Percentiles rank a stretch among this genome's conserved stretches.
phyloP scores from a whole-genome alignment of 2,113 vertebrate species.

The Channa maculata region DNA sequence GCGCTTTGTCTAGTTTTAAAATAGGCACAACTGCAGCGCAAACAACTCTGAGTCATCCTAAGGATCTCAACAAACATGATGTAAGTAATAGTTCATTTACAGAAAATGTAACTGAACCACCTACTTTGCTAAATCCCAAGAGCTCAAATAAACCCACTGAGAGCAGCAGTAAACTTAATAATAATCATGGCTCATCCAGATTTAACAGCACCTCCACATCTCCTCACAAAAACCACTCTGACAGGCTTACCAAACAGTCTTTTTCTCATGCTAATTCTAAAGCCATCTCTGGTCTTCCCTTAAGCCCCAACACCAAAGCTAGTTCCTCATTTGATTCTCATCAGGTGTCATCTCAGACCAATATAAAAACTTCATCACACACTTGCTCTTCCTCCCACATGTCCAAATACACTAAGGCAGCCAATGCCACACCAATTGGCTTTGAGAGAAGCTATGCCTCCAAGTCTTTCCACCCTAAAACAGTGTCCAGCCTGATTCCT shows the following conservation, averaged over 20 bases:
- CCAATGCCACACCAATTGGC: slow-evolving; percentile 45
- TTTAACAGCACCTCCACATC: slow-evolving; percentile 15
- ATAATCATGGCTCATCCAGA: slow-evolving; percentile 28
- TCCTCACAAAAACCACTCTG: slow-evolving; percentile 37
- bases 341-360: slow-evolving; percentile 20
- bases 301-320: slow-evolving; percentile 24
- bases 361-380: neutral
- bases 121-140: slow-evolving; percentile 37
- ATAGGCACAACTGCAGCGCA: slow-evolving; percentile 46
- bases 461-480: slow-evolving; percentile 49
- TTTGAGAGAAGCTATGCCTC: slow-evolving; percentile 65
- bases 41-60: slow-evolving; percentile 29
- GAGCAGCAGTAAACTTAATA: slow-evolving; percentile 42
- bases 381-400: slow-evolving; percentile 19
- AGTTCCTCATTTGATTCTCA: slow-evolving; percentile 16
- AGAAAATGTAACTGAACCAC: slow-evolving; percentile 9
- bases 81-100: slow-evolving; percentile 31
- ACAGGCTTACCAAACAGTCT: slow-evolving; percentile 29
- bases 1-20: slow-evolving; percentile 45
- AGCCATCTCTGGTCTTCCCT: slow-evolving; percentile 7
- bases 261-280: slow-evolving; percentile 27
- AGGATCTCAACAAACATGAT: slow-evolving; percentile 34
- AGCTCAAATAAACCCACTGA: slow-evolving; percentile 38
- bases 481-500: slow-evolving; percentile 26
- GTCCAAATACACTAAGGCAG: slow-evolving; percentile 14